A percentile compares a stretch with the other conserved stretches of the same genome.
Conservation (phyloP, 2,113 vertebrate species). For the Formicarius rufipectus region DNA sequence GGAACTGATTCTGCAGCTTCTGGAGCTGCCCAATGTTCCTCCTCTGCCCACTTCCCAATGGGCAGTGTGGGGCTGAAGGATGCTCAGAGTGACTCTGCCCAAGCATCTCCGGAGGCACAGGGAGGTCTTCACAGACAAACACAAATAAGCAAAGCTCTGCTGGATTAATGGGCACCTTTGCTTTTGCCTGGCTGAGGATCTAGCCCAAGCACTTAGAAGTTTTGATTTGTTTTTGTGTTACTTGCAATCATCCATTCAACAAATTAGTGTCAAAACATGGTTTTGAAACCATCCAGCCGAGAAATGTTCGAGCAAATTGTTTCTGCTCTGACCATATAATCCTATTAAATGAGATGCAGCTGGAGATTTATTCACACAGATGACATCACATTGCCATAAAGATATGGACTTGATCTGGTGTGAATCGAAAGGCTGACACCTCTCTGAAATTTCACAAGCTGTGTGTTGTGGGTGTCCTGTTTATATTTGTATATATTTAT, state of each 20-base stretch:
- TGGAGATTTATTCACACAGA: not conserved
- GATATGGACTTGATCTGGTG: not conserved
- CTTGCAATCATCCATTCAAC: conserved; percentile 15
- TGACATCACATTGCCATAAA: not conserved
- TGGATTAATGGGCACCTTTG: not conserved
- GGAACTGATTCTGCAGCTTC: not conserved
- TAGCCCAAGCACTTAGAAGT: conserved; percentile 11
- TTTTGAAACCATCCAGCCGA: conserved; percentile 38
- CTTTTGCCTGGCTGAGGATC: not conserved
- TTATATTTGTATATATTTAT: not conserved
- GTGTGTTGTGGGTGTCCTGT: not conserved
- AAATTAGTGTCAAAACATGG: conserved; percentile 62
- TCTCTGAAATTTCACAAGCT: not conserved
- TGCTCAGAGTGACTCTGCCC: not conserved
- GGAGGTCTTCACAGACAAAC: not conserved
- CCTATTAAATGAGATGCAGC: conserved; percentile 24
- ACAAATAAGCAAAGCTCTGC: not conserved
- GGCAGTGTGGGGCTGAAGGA: not conserved
- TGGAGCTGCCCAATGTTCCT: not conserved
- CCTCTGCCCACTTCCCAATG: not conserved
- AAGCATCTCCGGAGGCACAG: not conserved
- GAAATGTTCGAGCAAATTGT: conserved; percentile 46
- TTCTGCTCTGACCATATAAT: conserved; percentile 41
- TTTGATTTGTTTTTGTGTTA: conserved; percentile 60
- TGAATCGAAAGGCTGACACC: not conserved